Evolutionary conservation across 2,113 vertebrate genomes (phyloP), one percentile per base, ranked within the genome.

Genomic region (Pyrgilauda ruficollis): DNA sequence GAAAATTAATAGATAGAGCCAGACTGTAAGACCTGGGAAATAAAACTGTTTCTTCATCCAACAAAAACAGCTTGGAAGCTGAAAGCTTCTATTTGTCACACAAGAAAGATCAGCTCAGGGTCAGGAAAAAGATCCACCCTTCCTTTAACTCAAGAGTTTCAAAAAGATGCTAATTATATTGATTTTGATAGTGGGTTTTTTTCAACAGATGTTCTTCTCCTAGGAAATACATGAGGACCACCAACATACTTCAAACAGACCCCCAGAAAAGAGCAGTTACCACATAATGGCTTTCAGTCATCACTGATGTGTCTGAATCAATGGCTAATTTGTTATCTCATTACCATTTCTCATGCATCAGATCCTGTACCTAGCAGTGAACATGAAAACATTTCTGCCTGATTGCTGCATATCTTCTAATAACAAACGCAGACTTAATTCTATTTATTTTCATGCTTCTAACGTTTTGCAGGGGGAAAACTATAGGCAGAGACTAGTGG

Each of bases 191-290:
- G 67, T 76, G 76, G 18, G 0, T 88, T 94, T 90, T 90, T 87
- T 94, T 94, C 47, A 86, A 72, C 90, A 93, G 92, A 96, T 95
- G 84, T 93, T 91, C 90, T 82, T 86, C 85, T 96, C 72, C 79
- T 88, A 93, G 52, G 52, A 91, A 88, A 87, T 93, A 63, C 50
- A 88, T 21, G 47, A 63, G 73, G 90, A 95, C 93, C 92, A 97
- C 94, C 93, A 96, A 67, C 90, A 64, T 46, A 91, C 88, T 97
- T 97, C 95, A 95, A 81, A 93, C 75, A 91, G 79, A 83, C 47
- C 59, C 83, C 62, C 26, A 39, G 20, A 90, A 89, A 89, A 67
- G 79, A 94, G 67, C 78, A 91, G 41, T 73, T 63, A 59, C 93
- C 75, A 83, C 68, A 72, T 93, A 96, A 90, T 91, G 67, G 79